phyloP scores from a whole-genome alignment of 2,888 invertebrate species.

The Poecilus cupreus region DNA sequence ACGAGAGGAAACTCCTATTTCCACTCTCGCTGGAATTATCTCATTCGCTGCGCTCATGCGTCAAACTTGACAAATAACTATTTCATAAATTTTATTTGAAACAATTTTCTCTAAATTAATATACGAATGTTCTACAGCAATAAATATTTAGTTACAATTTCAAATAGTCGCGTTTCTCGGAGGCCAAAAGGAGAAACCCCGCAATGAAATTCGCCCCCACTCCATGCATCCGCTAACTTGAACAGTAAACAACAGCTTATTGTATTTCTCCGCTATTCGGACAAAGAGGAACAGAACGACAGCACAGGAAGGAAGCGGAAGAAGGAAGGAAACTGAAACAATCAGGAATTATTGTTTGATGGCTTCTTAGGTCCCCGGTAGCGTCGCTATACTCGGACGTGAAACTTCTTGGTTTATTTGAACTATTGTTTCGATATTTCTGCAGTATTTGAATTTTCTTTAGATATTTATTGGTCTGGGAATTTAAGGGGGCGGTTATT shows the following conservation, averaged over 20 bases:
- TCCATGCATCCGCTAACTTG: conserved; percentile 26
- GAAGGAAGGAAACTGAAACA: conserved; percentile 33
- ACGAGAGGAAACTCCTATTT: too few relatives aligned
- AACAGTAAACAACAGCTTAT: conserved; percentile 56
- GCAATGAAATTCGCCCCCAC: not conserved
- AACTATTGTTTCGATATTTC: conserved; percentile 1
- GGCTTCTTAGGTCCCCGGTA: conserved; percentile 17
- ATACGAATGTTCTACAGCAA: too few relatives aligned
- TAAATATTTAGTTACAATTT: too few relatives aligned
- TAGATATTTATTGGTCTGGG: conserved; percentile 1
- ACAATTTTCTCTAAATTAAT: too few relatives aligned
- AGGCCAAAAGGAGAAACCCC: not conserved
- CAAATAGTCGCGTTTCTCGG: too few relatives aligned
- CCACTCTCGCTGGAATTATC: too few relatives aligned
- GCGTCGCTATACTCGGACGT: conserved; percentile 11
- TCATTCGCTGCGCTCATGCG: too few relatives aligned
- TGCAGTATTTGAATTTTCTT: conserved; percentile 35
- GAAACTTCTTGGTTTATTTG: not conserved
- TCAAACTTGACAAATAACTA: too few relatives aligned
- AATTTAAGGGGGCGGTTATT: not conserved
- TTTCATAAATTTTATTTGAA: too few relatives aligned
- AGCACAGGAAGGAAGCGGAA: not conserved
- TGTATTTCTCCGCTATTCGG: conserved; percentile 47
- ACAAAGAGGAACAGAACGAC: not conserved
- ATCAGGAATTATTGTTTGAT: conserved; percentile 54